These are phyloP conservation scores for Malurus elegans DNA, from an alignment of 2,113 vertebrate species.

Conservation along the genomic window DNA sequence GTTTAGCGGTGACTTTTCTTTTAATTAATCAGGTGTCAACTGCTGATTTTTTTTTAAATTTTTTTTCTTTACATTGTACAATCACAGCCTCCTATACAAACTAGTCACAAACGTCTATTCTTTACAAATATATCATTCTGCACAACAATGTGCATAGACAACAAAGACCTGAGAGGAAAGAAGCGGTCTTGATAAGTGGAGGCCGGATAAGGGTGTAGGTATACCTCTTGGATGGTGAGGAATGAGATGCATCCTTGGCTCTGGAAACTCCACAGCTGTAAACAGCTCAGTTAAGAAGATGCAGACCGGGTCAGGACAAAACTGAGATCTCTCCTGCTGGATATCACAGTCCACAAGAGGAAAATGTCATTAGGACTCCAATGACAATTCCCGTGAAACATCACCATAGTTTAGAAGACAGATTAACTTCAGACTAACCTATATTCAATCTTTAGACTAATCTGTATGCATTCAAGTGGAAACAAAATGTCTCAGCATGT, in stretches of 20 bases:
- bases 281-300: background rate
- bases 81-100: background rate
- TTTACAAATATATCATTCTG: background rate
- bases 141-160: accelerated
- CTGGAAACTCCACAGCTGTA: background rate
- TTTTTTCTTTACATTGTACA: background rate
- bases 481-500: background rate
- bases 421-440: background rate
- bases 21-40: too few species aligned
- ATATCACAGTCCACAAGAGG: background rate
- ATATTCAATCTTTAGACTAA: background rate
- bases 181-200: background rate
- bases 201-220: background rate
- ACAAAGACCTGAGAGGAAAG: background rate
- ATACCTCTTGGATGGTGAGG: background rate
- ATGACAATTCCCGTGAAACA: background rate
- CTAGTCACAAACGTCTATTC: background rate
- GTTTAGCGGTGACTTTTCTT: background rate
- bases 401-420: background rate
- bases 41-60: background rate
- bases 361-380: background rate
- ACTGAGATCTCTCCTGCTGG: background rate
- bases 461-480: background rate
- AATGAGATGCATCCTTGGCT: background rate
- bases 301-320: background rate